These are phyloP conservation scores for Elymnias hypermnestra DNA, from an alignment of 1,140 invertebrate species.

Conservation along the genomic window DNA sequence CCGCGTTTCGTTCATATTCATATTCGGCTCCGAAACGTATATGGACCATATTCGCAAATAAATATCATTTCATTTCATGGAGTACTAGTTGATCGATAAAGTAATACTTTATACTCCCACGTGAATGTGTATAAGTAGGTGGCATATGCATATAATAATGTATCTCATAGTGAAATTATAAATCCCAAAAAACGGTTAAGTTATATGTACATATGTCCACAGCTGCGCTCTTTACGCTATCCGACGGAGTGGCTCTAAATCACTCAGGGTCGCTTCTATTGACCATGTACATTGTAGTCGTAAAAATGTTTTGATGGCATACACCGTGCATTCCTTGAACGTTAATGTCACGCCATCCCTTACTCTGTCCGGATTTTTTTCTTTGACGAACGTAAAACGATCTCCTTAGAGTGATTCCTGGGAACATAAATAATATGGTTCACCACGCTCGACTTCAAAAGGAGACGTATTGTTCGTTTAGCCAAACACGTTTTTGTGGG, in stretches of 20 bases:
- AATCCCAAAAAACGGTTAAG: slow-evolving; percentile 22
- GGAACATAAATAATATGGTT: slow-evolving; percentile 52
- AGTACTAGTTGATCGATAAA: no score
- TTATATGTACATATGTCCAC: slow-evolving; percentile 22
- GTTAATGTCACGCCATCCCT: slow-evolving; percentile 42
- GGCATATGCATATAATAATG: no score
- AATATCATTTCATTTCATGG: no score
- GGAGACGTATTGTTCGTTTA: slow-evolving; percentile 31
- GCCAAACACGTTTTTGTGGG: slow-evolving; percentile 22
- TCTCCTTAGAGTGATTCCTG: slow-evolving; percentile 50
- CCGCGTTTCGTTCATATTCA: no score
- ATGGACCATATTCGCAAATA: no score
- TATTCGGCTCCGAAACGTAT: no score
- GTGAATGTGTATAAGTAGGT: no score
- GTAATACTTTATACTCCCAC: no score
- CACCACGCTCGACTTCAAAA: slow-evolving; percentile 28
- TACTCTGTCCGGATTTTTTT: slow-evolving; percentile 29
- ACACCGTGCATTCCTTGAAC: slow-evolving; percentile 34
- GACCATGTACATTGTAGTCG: slow-evolving; percentile 37
- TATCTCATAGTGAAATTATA: not conserved
- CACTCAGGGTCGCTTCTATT: slow-evolving; percentile 42
- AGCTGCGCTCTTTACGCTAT: slow-evolving; percentile 24
- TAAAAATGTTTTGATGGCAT: slow-evolving; percentile 53
- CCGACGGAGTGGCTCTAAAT: slow-evolving; percentile 43
- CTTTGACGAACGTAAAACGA: slow-evolving; percentile 42